Evolutionary conservation across 1,140 invertebrate species (phyloP).

Genomic region (Diorhabda carinulata): DNA sequence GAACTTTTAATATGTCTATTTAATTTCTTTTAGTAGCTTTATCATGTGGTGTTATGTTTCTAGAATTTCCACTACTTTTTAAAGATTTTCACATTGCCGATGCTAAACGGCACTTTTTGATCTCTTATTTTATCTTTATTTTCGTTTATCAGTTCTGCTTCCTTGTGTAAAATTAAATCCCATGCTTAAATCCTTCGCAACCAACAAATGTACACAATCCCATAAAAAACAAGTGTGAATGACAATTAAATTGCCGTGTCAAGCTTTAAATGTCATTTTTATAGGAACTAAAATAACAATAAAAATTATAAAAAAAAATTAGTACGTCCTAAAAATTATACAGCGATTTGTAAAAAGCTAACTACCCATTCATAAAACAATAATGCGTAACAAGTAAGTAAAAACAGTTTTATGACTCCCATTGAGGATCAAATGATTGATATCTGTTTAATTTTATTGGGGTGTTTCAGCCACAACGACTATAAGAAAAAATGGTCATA

Average conservation of each 20-base stretch:
- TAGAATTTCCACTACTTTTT: no score
- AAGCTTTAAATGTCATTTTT: background rate
- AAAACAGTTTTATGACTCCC: background rate
- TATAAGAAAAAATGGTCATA: slow-evolving; percentile 20
- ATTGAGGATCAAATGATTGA: background rate
- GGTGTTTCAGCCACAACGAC: background rate
- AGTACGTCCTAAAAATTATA: background rate
- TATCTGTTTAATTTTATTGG: slow-evolving; percentile 3
- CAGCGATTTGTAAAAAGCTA: background rate
- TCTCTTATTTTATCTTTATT: no score
- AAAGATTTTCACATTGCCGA: no score
- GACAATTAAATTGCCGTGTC: background rate
- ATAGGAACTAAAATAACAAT: slow-evolving; percentile 1
- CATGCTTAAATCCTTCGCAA: no score
- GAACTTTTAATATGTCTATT: no score
- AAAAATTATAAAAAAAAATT: background rate
- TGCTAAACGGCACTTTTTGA: no score
- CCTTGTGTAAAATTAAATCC: no score
- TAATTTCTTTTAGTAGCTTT: no score
- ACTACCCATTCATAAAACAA: background rate
- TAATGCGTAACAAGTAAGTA: slow-evolving; percentile 2
- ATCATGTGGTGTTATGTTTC: no score
- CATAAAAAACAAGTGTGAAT: background rate
- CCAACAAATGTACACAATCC: background rate
- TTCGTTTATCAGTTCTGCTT: no score